phyloP scores from a whole-genome alignment of 1,140 invertebrate species.

The Drosophila mauritiana region DNA sequence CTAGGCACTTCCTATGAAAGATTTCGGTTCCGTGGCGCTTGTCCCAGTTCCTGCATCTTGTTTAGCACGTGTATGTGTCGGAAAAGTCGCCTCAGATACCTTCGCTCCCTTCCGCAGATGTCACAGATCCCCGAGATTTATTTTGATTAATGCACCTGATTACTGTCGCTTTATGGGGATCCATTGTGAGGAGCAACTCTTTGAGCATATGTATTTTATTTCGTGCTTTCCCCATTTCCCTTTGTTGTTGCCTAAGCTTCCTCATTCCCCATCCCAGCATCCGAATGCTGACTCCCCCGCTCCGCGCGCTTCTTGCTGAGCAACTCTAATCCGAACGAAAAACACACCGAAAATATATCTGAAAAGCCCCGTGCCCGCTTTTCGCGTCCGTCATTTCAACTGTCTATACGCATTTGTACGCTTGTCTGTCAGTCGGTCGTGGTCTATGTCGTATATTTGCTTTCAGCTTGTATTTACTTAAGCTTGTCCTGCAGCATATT shows the following conservation, averaged over 20 bases:
- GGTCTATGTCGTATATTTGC: conserved; percentile 64
- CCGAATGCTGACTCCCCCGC: neutral
- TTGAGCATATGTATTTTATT: conserved; percentile 57
- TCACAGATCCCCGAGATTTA: conserved; percentile 49
- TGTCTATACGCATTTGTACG: conserved; percentile 81
- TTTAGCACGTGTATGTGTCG: conserved; percentile 29
- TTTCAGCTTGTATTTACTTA: conserved; percentile 75
- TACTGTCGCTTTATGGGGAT: conserved; percentile 70
- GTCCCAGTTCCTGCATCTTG: neutral
- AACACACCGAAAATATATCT: conserved; percentile 65
- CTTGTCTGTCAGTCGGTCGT: conserved; percentile 58
- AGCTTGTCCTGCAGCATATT: conserved; percentile 69
- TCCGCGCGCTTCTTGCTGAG: conserved; percentile 49
- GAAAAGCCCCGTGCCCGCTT: conserved; percentile 43
- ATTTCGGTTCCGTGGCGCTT: neutral
- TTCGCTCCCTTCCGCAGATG: conserved; percentile 12
- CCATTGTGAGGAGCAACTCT: conserved; percentile 64
- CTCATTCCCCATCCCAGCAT: conserved; percentile 6
- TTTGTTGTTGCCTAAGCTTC: conserved; percentile 37
- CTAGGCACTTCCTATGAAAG: too few species aligned
- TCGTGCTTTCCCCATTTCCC: conserved; percentile 1
- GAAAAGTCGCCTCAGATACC: conserved; percentile 14
- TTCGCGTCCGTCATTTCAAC: conserved; percentile 66
- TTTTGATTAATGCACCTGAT: conserved; percentile 69
- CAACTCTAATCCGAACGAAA: conserved; percentile 70